These are phyloP conservation scores for Apostichopus parvimensis DNA, from an alignment of 35 echinoderm and acorn worm genomes.

Conservation along the genomic window DNA sequence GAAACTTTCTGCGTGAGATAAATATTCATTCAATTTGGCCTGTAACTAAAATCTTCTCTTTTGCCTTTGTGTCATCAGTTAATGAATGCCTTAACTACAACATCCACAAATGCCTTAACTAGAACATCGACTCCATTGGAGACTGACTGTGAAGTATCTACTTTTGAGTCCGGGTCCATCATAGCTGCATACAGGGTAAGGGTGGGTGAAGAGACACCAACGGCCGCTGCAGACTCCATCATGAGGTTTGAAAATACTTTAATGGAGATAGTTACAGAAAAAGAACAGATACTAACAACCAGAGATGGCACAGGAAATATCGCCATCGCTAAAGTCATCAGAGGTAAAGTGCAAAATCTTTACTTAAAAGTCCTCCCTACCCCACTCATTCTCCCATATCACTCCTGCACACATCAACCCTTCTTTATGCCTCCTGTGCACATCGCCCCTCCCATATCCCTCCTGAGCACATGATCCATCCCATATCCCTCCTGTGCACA, in stretches of 20 bases:
- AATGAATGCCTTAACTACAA: no score
- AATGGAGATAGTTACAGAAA: constrained; percentile 30
- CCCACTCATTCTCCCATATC: neutral
- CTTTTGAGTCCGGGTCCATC: neutral
- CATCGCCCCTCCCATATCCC: no score
- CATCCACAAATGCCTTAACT: neutral
- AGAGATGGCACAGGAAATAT: constrained; percentile 4
- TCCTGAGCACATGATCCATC: accelerated
- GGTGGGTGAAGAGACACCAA: neutral
- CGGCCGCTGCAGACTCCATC: neutral
- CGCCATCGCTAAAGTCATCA: constrained; percentile 27
- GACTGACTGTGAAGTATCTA: neutral
- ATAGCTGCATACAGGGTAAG: constrained; percentile 9
- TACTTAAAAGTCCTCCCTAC: neutral
- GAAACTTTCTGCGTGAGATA: no score
- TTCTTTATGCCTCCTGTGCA: no score
- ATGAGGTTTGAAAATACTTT: neutral
- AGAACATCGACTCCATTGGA: neutral
- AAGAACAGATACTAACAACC: neutral
- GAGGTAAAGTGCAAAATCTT: neutral
- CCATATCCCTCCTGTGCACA: no score
- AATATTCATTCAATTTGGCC: no score
- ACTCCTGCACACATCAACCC: no score
- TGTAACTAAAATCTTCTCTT: no score
- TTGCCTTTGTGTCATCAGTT: no score